A percentile compares a stretch with the other conserved stretches of the same genome.
phyloP scores from a whole-genome alignment of 2,797 vertebrate species.

The Myotis myotis region DNA sequence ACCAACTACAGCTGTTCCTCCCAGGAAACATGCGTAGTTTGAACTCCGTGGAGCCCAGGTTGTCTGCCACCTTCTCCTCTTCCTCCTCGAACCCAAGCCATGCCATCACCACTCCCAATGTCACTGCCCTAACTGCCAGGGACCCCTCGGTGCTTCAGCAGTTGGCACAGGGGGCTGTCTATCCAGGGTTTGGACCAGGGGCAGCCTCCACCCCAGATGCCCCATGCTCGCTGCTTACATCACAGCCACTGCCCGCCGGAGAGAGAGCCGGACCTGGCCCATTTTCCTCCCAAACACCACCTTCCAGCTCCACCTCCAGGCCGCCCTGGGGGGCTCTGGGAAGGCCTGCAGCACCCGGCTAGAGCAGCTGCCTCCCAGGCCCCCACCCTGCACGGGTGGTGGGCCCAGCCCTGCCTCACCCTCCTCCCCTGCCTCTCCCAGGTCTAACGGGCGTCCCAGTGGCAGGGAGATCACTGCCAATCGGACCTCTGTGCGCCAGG shows the following conservation, averaged over 20 bases:
- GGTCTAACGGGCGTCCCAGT: neutral
- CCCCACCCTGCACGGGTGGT: neutral
- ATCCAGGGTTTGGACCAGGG: neutral
- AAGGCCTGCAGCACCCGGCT: neutral
- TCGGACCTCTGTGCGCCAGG: neutral
- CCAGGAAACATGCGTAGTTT: neutral
- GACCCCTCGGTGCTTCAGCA: neutral
- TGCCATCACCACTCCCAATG: neutral
- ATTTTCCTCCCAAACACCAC: constrained; percentile 8
- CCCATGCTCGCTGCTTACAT: neutral
- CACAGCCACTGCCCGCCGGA: neutral
- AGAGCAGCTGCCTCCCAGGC: neutral
- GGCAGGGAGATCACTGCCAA: neutral
- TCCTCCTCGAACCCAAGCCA: neutral
- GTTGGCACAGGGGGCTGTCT: no score
- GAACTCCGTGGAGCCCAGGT: neutral
- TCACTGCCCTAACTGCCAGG: accelerated
- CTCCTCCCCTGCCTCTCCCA: neutral
- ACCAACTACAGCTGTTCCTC: neutral
- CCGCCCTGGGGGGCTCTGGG: neutral
- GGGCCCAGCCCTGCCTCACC: neutral
- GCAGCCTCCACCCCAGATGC: neutral
- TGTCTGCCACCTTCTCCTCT: neutral
- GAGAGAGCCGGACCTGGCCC: neutral
- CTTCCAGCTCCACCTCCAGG: neutral